These are phyloP conservation scores for Protosalanx chinensis DNA, from an alignment of 2,797 vertebrate species.

Conservation along the genomic window DNA sequence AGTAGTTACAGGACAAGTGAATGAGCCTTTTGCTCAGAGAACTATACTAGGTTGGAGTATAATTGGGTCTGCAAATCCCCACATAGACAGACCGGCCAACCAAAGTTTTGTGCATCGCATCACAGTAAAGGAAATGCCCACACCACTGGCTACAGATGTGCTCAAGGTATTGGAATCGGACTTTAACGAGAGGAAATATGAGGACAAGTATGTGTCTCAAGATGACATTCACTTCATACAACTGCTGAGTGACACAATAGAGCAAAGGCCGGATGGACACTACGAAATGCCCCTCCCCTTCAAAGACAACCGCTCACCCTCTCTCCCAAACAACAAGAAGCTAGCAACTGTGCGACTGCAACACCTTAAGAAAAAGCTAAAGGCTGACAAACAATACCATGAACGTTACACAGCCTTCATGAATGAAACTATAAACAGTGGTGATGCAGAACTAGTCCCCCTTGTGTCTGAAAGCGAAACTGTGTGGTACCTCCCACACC, in stretches of 20 bases:
- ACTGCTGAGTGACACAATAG: conserved; percentile 28
- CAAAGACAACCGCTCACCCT: conserved; percentile 9
- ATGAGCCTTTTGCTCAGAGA: conserved; percentile 33
- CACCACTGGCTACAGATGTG: conserved; percentile 20
- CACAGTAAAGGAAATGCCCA: conserved; percentile 21
- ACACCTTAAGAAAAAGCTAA: conserved; percentile 22
- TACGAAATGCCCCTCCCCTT: conserved; percentile 29
- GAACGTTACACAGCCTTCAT: conserved; percentile 30
- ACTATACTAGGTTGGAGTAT: conserved; percentile 41
- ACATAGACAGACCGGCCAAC: conserved; percentile 21
- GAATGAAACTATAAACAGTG: conserved; percentile 15
- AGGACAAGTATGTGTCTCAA: conserved; percentile 34
- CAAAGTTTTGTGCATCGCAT: conserved; percentile 29
- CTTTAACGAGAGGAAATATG: conserved; percentile 32
- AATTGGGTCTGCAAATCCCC: conserved; percentile 30
- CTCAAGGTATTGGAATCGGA: conserved; percentile 31
- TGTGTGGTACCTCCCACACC: conserved; percentile 30
- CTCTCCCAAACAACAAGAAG: conserved; percentile 26
- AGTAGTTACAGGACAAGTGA: conserved; percentile 28
- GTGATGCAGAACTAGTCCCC: conserved; percentile 29
- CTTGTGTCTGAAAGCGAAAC: background rate
- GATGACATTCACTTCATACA: conserved; percentile 40
- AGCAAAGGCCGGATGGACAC: conserved; percentile 26
- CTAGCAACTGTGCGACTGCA: conserved; percentile 24
- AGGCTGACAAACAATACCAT: conserved; percentile 16